These are phyloP conservation scores for Sebastes hopkinsi DNA, from an alignment of 2,797 vertebrate species.

Conservation along the genomic window DNA sequence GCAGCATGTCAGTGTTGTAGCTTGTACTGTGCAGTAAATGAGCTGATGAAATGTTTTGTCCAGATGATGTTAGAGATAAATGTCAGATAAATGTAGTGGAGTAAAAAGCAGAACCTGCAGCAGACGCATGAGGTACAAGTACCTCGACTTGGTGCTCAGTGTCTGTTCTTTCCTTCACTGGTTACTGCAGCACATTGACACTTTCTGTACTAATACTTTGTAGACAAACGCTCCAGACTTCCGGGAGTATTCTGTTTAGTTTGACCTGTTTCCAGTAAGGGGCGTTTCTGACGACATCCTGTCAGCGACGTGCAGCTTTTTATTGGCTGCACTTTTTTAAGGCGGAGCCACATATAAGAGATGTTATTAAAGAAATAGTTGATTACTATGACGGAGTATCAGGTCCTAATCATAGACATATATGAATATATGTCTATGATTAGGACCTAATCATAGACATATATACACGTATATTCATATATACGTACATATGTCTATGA, in stretches of 20 bases:
- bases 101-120: not conserved
- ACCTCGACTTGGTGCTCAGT: not conserved
- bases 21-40: not conserved
- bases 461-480: no score
- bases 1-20: not conserved
- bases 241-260: not conserved
- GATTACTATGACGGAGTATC: no score
- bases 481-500: no score
- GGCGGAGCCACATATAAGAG: not conserved
- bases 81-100: not conserved
- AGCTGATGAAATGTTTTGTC: not conserved
- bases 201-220: not conserved
- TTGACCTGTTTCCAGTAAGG: conserved; percentile 25
- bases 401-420: no score
- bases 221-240: not conserved
- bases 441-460: no score
- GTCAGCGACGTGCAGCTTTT: conserved; percentile 9
- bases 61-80: not conserved
- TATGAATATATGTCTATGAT: no score
- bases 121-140: not conserved
- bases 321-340: not conserved
- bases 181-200: not conserved
- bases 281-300: not conserved
- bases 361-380: no score
- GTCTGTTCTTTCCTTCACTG: no score